Conservation (phyloP, 1,140 invertebrate genomes). For the Tetragnatha versicolor region DNA sequence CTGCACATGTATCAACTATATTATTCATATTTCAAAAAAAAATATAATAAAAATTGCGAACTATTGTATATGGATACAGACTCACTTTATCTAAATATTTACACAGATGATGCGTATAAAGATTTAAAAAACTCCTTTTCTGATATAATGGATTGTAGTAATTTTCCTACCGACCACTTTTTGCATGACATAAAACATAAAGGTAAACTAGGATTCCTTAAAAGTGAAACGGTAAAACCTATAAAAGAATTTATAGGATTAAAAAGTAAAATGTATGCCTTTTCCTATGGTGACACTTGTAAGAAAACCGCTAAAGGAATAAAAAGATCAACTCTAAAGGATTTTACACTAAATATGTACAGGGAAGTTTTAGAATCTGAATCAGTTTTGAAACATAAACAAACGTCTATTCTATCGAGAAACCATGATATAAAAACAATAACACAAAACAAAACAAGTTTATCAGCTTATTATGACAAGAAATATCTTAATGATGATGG, state of each 20-base stretch:
- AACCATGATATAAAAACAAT: too few relatives aligned
- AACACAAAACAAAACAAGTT: too few relatives aligned
- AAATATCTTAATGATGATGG: too few relatives aligned
- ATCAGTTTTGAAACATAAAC: too few relatives aligned
- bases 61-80: slow-evolving; percentile 16
- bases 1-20: slow-evolving; percentile 3
- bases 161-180: not conserved
- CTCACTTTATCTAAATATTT: not conserved
- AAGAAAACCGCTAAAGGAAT: slow-evolving; percentile 29
- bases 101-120: not conserved
- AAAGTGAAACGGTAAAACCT: not conserved
- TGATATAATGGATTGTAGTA: not conserved
- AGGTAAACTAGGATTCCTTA: slow-evolving; percentile 8
- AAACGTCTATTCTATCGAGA: too few relatives aligned
- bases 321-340: too few relatives aligned
- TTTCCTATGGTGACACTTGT: not conserved
- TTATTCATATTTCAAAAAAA: not conserved
- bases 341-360: too few relatives aligned
- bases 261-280: slow-evolving; percentile 21
- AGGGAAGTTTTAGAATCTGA: too few relatives aligned
- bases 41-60: not conserved
- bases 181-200: not conserved
- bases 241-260: slow-evolving; percentile 19
- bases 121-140: not conserved
- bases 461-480: too few relatives aligned